Conservation (phyloP, 2,797 vertebrate genomes). For the Tamandua tetradactyla region DNA sequence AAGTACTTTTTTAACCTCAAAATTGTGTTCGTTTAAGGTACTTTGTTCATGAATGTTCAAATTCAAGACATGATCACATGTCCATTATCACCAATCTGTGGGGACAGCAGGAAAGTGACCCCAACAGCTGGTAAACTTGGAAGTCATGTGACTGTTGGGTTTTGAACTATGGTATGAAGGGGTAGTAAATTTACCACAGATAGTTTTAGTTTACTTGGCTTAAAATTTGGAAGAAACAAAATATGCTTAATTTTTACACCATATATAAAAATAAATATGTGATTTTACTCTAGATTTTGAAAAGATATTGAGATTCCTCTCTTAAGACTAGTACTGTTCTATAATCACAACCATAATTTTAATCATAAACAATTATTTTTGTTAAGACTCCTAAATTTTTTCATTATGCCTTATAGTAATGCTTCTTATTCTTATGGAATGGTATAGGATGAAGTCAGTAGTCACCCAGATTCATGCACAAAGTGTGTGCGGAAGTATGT, state of each 20-base stretch:
- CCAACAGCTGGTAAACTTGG: neutral
- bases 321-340: neutral
- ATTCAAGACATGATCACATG: rapidly evolving
- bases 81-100: rapidly evolving
- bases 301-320: neutral
- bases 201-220: neutral
- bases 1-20: slow-evolving; percentile 84
- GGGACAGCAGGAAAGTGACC: too few relatives aligned
- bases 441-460: neutral
- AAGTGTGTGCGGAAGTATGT: neutral
- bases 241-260: neutral
- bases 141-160: neutral
- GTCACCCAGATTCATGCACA: neutral
- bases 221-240: neutral
- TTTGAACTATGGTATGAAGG: rapidly evolving
- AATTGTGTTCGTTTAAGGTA: slow-evolving; percentile 60
- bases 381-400: neutral
- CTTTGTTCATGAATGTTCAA: slow-evolving; percentile 47
- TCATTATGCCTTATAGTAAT: neutral
- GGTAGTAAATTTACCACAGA: neutral
- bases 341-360: neutral
- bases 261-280: neutral
- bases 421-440: neutral
- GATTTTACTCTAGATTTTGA: neutral
- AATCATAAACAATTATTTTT: neutral